Conservation (phyloP, 1,140 invertebrate species). For the Drosophila subobscura region DNA sequence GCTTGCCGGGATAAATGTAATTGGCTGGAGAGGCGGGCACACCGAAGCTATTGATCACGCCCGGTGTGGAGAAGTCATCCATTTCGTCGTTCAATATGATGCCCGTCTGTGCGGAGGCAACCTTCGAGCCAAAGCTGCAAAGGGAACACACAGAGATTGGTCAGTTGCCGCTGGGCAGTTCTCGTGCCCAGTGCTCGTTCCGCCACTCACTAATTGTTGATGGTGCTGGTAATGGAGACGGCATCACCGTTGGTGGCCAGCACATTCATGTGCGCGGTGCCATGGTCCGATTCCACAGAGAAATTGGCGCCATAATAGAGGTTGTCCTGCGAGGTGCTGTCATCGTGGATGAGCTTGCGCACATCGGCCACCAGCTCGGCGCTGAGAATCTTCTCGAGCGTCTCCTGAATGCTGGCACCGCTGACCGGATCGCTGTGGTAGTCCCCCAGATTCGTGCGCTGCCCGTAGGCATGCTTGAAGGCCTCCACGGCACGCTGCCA, state of each 20-base stretch:
- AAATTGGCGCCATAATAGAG: constrained; percentile 89
- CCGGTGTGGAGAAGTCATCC: constrained; percentile 97
- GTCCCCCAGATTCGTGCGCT: constrained; percentile 94
- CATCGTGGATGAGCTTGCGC: constrained; percentile 86
- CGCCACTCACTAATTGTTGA: constrained; percentile 93
- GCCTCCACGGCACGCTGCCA: constrained; percentile 94
- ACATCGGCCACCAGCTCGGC: constrained; percentile 86
- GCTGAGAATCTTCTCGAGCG: constrained; percentile 54
- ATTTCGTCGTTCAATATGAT: constrained; percentile 97
- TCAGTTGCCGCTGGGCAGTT: background rate
- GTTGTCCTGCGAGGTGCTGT: constrained; percentile 88
- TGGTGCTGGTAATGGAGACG: constrained; percentile 95
- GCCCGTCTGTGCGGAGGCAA: constrained; percentile 91
- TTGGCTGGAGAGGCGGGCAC: constrained; percentile 92
- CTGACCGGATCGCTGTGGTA: constrained; percentile 84
- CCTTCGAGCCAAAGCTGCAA: constrained; percentile 91
- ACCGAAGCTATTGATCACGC: constrained; percentile 91
- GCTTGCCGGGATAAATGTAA: constrained; percentile 92
- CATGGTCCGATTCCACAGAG: constrained; percentile 88
- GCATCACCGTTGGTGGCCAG: constrained; percentile 95
- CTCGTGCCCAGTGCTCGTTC: too few relatives aligned
- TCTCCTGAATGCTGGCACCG: constrained; percentile 38
- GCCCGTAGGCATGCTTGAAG: constrained; percentile 97
- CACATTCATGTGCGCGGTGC: constrained; percentile 96
- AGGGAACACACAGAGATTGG: background rate